These are phyloP conservation scores for Eublepharis macularius DNA, from an alignment of 2,113 vertebrate species.

Conservation along the genomic window DNA sequence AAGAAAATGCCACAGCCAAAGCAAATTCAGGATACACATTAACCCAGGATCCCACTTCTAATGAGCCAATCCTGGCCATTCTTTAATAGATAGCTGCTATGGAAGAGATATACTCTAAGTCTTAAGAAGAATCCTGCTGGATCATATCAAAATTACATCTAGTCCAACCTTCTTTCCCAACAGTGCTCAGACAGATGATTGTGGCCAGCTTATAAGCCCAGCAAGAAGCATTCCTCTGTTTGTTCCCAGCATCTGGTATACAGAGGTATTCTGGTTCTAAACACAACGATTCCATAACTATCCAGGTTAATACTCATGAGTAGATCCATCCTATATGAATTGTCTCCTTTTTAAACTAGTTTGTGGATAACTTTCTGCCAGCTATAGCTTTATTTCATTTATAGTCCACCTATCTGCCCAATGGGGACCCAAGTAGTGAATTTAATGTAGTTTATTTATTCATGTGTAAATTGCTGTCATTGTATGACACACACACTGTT, in stretches of 20 bases:
- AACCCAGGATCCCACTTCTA: background rate
- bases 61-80: background rate
- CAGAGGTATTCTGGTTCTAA: background rate
- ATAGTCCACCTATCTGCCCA: too few species aligned
- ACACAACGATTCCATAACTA: background rate
- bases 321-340: background rate
- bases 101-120: background rate
- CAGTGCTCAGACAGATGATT: background rate
- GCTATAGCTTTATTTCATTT: too few species aligned
- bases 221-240: background rate
- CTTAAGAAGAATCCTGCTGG: background rate
- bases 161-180: background rate
- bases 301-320: background rate
- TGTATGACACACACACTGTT: too few species aligned
- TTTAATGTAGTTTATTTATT: too few species aligned
- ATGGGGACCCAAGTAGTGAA: too few species aligned
- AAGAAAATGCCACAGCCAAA: constrained; percentile 6
- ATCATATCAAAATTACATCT: background rate
- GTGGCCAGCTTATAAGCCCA: background rate
- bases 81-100: background rate
- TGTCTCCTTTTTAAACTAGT: background rate
- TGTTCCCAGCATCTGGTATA: background rate
- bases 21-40: background rate
- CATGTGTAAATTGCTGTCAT: too few species aligned
- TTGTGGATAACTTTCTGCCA: background rate